Conservation (phyloP, 2,888 invertebrate genomes). For the Parapristionchus giblindavisi region DNA sequence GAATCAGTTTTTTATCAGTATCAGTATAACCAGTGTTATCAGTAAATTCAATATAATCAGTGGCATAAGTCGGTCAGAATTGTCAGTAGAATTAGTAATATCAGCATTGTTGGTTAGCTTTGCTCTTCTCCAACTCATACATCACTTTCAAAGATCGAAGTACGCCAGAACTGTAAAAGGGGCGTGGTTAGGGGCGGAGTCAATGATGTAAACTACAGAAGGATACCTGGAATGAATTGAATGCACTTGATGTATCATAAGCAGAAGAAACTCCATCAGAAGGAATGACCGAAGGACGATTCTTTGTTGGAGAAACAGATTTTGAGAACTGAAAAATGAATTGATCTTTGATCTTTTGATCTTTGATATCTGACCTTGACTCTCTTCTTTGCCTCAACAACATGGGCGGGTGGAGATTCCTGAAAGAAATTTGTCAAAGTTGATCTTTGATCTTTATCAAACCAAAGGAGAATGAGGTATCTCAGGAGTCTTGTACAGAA, state of each 20-base stretch:
- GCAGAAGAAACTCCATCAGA: too few species aligned
- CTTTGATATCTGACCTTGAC: constrained; percentile 28
- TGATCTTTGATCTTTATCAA: neutral
- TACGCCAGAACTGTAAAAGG: constrained; percentile 20
- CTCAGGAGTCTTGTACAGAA: neutral
- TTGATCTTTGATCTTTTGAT: neutral
- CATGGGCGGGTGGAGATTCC: neutral
- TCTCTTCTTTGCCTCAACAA: neutral
- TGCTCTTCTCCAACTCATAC: neutral
- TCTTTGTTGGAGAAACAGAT: neutral
- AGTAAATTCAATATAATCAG: too few species aligned
- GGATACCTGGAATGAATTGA: constrained; percentile 27
- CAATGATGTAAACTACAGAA: neutral
- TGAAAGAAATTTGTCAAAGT: too few species aligned
- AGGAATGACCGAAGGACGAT: neutral
- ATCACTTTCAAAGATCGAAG: constrained; percentile 27
- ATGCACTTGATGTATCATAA: too few species aligned
- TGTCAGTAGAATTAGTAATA: too few species aligned
- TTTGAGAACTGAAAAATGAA: constrained; percentile 7
- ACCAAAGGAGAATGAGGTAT: neutral
- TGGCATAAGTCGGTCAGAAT: too few species aligned
- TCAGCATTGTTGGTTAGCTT: too few species aligned
- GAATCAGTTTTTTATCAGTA: too few species aligned
- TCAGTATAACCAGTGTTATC: too few species aligned
- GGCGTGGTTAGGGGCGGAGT: too few species aligned